Percentiles rank a stretch among this genome's conserved stretches.
Conservation (phyloP, 1,140 invertebrate species). For the Drusus annulatus region DNA sequence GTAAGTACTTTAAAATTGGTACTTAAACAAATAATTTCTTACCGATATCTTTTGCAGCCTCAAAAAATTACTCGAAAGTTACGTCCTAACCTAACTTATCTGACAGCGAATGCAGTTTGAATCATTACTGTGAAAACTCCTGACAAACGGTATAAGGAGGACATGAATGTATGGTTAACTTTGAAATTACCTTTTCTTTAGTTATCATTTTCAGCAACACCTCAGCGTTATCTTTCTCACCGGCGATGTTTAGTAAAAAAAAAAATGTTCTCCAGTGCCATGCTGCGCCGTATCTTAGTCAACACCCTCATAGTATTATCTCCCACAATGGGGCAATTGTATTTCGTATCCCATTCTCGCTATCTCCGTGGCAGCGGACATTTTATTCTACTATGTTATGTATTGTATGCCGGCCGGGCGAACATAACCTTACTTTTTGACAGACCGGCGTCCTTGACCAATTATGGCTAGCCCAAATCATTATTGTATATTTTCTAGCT, state of each 20-base stretch:
- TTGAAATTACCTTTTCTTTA: too few relatives aligned
- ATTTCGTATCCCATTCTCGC: background rate
- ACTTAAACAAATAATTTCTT: too few relatives aligned
- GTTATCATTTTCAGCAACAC: background rate
- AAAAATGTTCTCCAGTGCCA: background rate
- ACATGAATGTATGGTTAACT: too few relatives aligned
- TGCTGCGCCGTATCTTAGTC: conserved; percentile 31
- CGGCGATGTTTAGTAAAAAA: conserved; percentile 4
- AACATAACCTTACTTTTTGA: conserved; percentile 36
- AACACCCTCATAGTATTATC: conserved; percentile 30
- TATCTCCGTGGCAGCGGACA: background rate
- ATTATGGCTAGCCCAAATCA: conserved; percentile 17
- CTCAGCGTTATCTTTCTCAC: conserved; percentile 29
- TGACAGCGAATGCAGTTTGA: too few relatives aligned
- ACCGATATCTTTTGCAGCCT: too few relatives aligned
- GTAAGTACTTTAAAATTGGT: too few relatives aligned
- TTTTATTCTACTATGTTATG: background rate
- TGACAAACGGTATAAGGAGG: too few relatives aligned
- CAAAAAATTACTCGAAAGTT: too few relatives aligned
- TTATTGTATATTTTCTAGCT: conserved; percentile 9
- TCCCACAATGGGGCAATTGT: conserved; percentile 28
- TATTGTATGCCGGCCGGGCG: background rate
- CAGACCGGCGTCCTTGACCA: conserved; percentile 32
- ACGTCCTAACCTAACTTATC: too few relatives aligned
- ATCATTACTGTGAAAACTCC: too few relatives aligned